These are phyloP conservation scores for Amblyjoppa proteus DNA, from an alignment of 2,888 invertebrate species.

Conservation along the genomic window DNA sequence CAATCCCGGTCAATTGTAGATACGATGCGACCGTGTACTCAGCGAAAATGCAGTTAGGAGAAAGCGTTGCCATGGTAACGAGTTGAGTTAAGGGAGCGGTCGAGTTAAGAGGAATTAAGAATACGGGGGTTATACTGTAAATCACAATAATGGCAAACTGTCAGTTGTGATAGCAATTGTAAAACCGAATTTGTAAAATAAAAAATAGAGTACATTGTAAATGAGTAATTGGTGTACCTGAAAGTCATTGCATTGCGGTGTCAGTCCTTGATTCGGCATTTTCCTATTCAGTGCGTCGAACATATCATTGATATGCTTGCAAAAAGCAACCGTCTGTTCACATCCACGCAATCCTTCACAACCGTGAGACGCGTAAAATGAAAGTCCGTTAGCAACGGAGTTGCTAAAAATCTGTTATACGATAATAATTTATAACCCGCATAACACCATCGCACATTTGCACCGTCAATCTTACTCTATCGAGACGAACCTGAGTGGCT, in stretches of 20 bases:
- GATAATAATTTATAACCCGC: not conserved
- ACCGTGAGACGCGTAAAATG: slow-evolving; percentile 13
- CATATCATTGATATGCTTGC: slow-evolving; percentile 27
- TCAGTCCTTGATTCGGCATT: slow-evolving; percentile 39
- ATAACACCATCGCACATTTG: too few species aligned
- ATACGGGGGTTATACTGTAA: too few species aligned
- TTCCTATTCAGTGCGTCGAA: slow-evolving; percentile 55
- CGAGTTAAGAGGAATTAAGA: too few species aligned
- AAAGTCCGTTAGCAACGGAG: slow-evolving; percentile 13
- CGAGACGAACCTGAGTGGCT: slow-evolving; percentile 36
- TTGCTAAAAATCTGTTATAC: slow-evolving; percentile 19
- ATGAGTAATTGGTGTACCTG: slow-evolving; percentile 8
- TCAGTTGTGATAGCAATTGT: too few species aligned
- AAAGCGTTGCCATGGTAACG: too few species aligned
- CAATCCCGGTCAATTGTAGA: too few species aligned
- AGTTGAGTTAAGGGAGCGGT: too few species aligned
- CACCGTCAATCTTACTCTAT: not conserved
- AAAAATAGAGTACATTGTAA: too few species aligned
- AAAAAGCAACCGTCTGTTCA: slow-evolving; percentile 11
- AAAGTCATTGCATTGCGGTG: slow-evolving; percentile 35
- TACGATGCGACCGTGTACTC: too few species aligned
- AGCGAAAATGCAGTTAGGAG: too few species aligned
- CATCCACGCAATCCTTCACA: not conserved
- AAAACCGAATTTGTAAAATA: too few species aligned
- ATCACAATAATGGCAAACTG: too few species aligned